Evolutionary conservation across 2,113 vertebrate genomes (phyloP).

Genomic region (Misgurnus anguillicaudatus): DNA sequence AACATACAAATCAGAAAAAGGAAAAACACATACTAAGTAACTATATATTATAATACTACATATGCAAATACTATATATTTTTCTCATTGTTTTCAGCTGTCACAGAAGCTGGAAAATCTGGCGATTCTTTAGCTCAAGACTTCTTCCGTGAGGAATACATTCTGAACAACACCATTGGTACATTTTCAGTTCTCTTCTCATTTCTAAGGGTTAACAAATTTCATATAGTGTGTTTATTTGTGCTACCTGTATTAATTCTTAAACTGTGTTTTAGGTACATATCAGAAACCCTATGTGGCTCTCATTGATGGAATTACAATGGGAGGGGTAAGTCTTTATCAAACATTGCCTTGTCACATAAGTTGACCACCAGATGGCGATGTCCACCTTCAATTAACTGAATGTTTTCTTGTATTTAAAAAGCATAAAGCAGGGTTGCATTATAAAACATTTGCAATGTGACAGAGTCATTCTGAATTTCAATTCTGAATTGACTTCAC

Average conservation of each 20-base stretch:
- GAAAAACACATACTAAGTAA: not conserved
- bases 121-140: slow-evolving; percentile 68
- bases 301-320: slow-evolving; percentile 95
- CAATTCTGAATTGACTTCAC: not conserved
- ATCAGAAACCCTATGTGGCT: slow-evolving; percentile 86
- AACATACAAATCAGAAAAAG: not conserved
- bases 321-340: slow-evolving; percentile 88
- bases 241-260: slow-evolving; percentile 38
- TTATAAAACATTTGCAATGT: not conserved
- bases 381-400: not conserved
- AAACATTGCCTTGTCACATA: not conserved
- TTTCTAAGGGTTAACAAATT: not conserved
- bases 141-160: slow-evolving; percentile 90
- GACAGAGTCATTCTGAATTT: not conserved
- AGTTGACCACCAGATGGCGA: slow-evolving; percentile 5
- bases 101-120: slow-evolving; percentile 75
- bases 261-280: slow-evolving; percentile 72
- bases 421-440: not conserved
- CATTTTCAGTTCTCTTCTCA: slow-evolving; percentile 44
- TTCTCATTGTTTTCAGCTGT: slow-evolving; percentile 70
- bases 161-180: slow-evolving; percentile 87
- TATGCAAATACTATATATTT: no score
- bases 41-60: not conserved
- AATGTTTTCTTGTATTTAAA: slow-evolving; percentile 12
- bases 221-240: not conserved